phyloP scores from a whole-genome alignment of 2,797 vertebrate species.

The Neopelma chrysocephalum region DNA sequence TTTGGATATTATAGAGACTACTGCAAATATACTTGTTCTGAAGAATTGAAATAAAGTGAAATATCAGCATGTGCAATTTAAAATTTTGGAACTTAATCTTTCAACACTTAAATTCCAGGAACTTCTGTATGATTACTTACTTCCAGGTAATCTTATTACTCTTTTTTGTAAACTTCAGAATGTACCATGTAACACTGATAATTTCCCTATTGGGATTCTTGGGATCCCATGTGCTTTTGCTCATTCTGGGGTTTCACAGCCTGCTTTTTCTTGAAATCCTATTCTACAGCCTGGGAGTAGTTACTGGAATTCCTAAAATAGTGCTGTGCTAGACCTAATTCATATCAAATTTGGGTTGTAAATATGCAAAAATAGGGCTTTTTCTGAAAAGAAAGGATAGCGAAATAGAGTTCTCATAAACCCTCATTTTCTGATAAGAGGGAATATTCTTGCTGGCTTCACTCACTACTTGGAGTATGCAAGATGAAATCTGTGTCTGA shows the following conservation, averaged over 20 bases:
- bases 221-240: not conserved
- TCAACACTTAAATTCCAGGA: not conserved
- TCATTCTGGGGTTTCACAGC: not conserved
- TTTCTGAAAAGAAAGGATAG: not conserved
- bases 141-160: not conserved
- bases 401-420: not conserved
- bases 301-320: not conserved
- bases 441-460: not conserved
- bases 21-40: not conserved
- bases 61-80: not conserved
- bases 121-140: not conserved
- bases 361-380: not conserved
- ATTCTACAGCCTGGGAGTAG: not conserved
- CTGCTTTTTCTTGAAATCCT: not conserved
- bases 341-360: not conserved
- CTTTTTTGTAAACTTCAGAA: not conserved
- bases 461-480: not conserved
- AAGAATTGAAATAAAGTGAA: not conserved
- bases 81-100: not conserved
- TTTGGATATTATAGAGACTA: not conserved
- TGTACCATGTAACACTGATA: not conserved
- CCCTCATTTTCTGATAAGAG: not conserved
- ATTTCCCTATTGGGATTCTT: not conserved
- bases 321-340: not conserved
- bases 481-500: not conserved